Evolutionary conservation across 1,140 invertebrate genomes (phyloP).

Genomic region (Laupala kohalensis): DNA sequence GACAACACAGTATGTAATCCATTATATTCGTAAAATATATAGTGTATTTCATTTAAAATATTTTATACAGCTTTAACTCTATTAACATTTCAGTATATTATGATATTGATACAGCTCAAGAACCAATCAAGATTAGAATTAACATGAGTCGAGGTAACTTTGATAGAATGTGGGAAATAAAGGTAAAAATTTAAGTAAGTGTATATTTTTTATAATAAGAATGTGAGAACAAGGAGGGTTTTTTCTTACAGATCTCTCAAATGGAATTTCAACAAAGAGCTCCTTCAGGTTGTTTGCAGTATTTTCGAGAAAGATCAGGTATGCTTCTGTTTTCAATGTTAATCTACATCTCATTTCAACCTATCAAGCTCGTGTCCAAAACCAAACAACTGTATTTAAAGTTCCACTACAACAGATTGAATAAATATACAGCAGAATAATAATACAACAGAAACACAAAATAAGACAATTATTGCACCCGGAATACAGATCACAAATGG

Average conservation of each 20-base stretch:
- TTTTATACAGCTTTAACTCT: background rate
- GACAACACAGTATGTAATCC: conserved; percentile 55
- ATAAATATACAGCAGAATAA: background rate
- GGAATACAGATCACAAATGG: no score
- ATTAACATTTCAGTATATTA: conserved; percentile 45
- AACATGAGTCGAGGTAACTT: conserved; percentile 41
- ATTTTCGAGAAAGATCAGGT: conserved; percentile 43
- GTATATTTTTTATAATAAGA: no score
- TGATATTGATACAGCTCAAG: conserved; percentile 42
- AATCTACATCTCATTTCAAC: no score
- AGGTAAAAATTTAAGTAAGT: conserved; percentile 36
- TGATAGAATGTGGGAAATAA: conserved; percentile 59
- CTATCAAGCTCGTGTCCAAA: no score
- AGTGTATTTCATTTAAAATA: conserved; percentile 7
- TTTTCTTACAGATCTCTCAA: conserved; percentile 33
- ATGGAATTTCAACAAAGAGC: conserved; percentile 57
- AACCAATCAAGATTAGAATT: conserved; percentile 37
- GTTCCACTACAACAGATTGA: no score
- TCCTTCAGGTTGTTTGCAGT: conserved; percentile 60
- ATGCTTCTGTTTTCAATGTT: no score
- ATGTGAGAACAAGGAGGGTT: conserved; percentile 13
- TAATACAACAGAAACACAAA: no score
- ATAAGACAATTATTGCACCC: no score
- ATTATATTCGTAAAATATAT: background rate
- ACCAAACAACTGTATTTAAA: no score